Evolutionary conservation across 2,113 vertebrate species (phyloP).

Genomic region (Protobothrops flavoviridis): DNA sequence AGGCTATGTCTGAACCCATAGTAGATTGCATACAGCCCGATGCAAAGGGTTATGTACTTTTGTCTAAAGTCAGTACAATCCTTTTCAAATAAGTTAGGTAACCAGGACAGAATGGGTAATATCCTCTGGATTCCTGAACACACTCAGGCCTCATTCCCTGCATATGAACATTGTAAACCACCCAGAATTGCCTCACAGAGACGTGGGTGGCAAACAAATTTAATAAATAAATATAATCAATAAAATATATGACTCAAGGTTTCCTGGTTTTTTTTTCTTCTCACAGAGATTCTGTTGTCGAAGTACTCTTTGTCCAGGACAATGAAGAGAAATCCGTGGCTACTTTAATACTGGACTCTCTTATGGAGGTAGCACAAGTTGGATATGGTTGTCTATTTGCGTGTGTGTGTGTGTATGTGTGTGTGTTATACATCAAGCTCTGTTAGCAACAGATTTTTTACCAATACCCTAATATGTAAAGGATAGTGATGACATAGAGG

Average conservation of each 20-base stretch:
- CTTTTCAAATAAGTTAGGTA: not conserved
- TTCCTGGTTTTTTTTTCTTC: constrained; percentile 28
- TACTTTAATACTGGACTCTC: constrained; percentile 89
- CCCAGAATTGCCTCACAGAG: not conserved
- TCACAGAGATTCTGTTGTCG: constrained; percentile 90
- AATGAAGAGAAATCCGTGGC: constrained; percentile 97
- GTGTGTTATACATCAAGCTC: not conserved
- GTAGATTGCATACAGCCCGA: not conserved
- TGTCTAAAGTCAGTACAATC: not conserved
- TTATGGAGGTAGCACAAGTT: constrained; percentile 83
- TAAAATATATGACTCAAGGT: not conserved
- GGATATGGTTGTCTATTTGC: not conserved
- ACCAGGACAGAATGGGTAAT: not conserved
- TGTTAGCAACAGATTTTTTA: not conserved
- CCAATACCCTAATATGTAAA: not conserved
- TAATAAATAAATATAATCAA: not conserved
- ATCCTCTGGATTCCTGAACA: not conserved
- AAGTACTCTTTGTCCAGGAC: constrained; percentile 97
- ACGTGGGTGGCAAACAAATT: not conserved
- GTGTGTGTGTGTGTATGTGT: not conserved
- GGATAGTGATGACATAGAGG: not conserved
- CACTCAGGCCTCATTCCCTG: too few relatives aligned
- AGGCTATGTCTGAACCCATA: not conserved
- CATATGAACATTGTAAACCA: not conserved
- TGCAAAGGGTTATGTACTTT: not conserved